These are phyloP conservation scores for Trematomus bernacchii DNA, from an alignment of 2,797 vertebrate species.

Conservation along the genomic window DNA sequence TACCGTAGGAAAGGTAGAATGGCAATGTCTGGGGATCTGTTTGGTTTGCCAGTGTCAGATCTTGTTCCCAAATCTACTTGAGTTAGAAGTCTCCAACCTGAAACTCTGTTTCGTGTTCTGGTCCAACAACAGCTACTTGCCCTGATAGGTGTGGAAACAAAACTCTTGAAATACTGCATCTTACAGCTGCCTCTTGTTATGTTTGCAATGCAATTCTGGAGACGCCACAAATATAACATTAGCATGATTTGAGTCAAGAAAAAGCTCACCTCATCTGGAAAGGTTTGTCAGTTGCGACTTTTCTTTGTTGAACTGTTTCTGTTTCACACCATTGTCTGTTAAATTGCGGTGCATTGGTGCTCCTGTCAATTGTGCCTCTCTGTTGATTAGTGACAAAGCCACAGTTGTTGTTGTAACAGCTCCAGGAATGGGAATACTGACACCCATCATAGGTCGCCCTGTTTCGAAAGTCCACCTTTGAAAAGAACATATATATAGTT, in stretches of 20 bases:
- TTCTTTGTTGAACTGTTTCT: slow-evolving; percentile 31
- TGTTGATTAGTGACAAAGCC: fast-evolving
- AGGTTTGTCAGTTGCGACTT: slow-evolving; percentile 32
- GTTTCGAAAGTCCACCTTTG: slow-evolving; percentile 56
- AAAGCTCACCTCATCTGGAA: slow-evolving; percentile 51
- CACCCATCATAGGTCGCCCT: slow-evolving; percentile 36
- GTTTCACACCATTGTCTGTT: slow-evolving; percentile 46
- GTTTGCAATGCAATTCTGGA: no score
- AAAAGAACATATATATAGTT: neutral
- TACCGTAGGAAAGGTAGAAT: slow-evolving; percentile 70
- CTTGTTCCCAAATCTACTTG: slow-evolving; percentile 71
- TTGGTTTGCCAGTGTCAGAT: slow-evolving; percentile 72
- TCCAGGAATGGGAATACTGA: fast-evolving
- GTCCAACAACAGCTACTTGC: slow-evolving; percentile 66
- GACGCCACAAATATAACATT: no score
- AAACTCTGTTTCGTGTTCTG: fast-evolving
- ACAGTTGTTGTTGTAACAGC: slow-evolving; percentile 22
- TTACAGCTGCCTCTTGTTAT: neutral
- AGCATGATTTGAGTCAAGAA: neutral
- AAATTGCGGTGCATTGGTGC: fast-evolving
- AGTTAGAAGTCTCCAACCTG: slow-evolving; percentile 10
- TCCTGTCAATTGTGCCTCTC: neutral
- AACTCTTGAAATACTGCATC: neutral
- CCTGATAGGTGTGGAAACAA: slow-evolving; percentile 41
- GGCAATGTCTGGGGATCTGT: slow-evolving; percentile 64